phyloP scores from a whole-genome alignment of 2,797 vertebrate genomes.

The Enteromius treurensis region DNA sequence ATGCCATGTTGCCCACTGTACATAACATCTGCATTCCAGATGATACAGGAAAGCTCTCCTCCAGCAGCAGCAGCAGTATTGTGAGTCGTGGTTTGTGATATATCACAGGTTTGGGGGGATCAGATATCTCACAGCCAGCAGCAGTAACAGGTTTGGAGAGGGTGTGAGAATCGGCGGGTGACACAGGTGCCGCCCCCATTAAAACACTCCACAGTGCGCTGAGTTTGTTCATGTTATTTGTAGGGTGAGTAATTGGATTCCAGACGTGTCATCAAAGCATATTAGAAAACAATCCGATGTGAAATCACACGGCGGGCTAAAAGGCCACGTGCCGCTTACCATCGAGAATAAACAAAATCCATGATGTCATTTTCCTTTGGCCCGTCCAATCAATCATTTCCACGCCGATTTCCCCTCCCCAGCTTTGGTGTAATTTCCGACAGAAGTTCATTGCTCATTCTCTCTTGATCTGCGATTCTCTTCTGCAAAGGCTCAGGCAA shows the following conservation, averaged over 20 bases:
- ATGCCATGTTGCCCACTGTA: too few species aligned
- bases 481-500: conserved; percentile 70
- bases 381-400: conserved; percentile 75
- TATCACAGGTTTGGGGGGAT: conserved; percentile 23
- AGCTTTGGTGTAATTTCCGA: conserved; percentile 76
- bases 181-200: conserved; percentile 69
- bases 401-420: conserved; percentile 65
- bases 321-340: conserved; percentile 68
- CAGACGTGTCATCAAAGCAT: conserved; percentile 73
- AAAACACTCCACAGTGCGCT: conserved; percentile 60
- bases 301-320: conserved; percentile 61
- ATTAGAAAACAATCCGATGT: conserved; percentile 77
- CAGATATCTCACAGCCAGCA: conserved; percentile 33
- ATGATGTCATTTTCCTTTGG: conserved; percentile 69
- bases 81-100: conserved; percentile 19
- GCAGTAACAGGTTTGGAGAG: conserved; percentile 42
- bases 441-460: conserved; percentile 83
- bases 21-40: background rate
- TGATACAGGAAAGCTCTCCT: background rate
- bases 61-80: background rate
- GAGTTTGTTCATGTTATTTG: conserved; percentile 68
- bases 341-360: conserved; percentile 75
- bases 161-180: conserved; percentile 52
- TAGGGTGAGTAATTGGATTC: conserved; percentile 73
- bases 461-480: conserved; percentile 64